phyloP scores from a whole-genome alignment of 2,113 vertebrate species.

The Podiceps cristatus region DNA sequence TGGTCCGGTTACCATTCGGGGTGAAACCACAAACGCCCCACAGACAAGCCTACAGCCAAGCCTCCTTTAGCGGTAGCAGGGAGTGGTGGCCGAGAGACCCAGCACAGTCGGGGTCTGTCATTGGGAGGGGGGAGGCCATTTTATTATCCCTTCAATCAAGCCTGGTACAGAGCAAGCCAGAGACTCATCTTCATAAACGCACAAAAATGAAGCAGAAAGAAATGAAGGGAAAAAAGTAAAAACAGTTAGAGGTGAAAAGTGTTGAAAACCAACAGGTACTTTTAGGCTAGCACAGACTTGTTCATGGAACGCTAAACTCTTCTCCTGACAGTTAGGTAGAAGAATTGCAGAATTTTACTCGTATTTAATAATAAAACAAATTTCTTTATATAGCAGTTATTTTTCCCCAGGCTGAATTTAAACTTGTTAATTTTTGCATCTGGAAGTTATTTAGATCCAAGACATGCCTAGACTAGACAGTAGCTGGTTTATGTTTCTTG shows the following conservation, averaged over 20 bases:
- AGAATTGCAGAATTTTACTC: background rate
- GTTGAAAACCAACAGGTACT: background rate
- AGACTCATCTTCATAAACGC: background rate
- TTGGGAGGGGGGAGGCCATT: background rate
- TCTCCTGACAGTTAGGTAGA: background rate
- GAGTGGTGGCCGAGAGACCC: background rate
- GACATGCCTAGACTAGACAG: background rate
- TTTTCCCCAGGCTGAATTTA: background rate
- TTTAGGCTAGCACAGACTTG: background rate
- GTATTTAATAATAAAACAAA: background rate
- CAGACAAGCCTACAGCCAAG: background rate
- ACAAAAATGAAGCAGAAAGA: background rate
- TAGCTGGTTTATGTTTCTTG: background rate
- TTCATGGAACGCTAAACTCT: background rate
- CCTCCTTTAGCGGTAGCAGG: fast-evolving
- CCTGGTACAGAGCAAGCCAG: background rate
- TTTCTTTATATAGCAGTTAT: background rate
- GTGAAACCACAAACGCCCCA: background rate
- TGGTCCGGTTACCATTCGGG: too few species aligned
- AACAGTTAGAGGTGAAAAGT: background rate
- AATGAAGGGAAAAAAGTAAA: background rate
- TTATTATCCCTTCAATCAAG: background rate
- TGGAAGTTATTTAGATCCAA: background rate
- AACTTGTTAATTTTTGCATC: slow-evolving; percentile 2
- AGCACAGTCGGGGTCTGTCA: background rate